These are phyloP conservation scores for Tanypteryx hageni DNA, from an alignment of 2,888 invertebrate genomes.

Conservation along the genomic window DNA sequence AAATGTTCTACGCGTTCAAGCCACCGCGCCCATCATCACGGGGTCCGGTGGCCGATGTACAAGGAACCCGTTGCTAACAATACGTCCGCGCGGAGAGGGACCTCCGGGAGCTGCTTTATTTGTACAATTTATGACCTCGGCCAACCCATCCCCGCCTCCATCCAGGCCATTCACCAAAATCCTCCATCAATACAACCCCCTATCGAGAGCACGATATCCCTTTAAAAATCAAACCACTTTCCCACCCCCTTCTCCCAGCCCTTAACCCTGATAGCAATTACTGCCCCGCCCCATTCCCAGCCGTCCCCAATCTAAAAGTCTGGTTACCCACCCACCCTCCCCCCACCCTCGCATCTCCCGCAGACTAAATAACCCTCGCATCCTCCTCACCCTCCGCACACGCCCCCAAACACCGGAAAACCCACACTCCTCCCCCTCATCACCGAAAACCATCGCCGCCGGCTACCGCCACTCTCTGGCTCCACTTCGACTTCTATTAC, in stretches of 20 bases:
- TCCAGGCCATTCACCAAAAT: not conserved
- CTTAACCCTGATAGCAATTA: slow-evolving; percentile 14
- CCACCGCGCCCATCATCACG: not conserved
- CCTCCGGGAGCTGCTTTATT: slow-evolving; percentile 15
- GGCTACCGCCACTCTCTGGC: slow-evolving; percentile 24
- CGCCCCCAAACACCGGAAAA: not conserved
- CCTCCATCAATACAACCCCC: not conserved
- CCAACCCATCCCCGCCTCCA: not conserved
- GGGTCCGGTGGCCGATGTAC: not conserved
- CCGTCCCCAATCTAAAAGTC: slow-evolving; percentile 3
- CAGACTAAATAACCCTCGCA: slow-evolving; percentile 23
- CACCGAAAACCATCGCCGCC: not conserved
- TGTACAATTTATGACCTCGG: not conserved
- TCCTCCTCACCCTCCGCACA: not conserved
- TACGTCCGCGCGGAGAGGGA: not conserved
- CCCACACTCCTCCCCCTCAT: too few relatives aligned
- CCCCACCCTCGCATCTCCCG: not conserved
- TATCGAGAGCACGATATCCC: not conserved
- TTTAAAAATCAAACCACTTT: not conserved
- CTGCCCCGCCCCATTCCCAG: not conserved
- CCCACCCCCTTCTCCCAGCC: not conserved
- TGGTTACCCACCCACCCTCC: too few relatives aligned
- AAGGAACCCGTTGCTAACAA: not conserved
- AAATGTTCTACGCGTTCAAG: not conserved
- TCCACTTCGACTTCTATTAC: slow-evolving; percentile 13